A percentile compares a stretch with the other conserved stretches of the same genome.
These are phyloP conservation scores for Rambutsinella grinnellia DNA, from an alignment of 2,888 invertebrate genomes.

Conservation along the genomic window DNA sequence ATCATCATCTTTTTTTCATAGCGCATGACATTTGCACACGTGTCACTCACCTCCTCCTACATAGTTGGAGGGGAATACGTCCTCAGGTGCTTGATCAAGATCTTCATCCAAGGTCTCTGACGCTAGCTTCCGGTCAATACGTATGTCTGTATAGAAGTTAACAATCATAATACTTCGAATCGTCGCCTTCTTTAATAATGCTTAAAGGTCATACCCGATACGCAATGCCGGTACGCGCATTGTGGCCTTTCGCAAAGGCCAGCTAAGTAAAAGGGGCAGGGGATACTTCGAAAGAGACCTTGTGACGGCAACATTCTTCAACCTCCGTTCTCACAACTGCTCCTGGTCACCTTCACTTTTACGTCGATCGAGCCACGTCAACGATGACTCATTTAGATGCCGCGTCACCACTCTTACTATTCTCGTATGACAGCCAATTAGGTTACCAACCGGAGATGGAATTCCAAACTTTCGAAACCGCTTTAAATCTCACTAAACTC, in stretches of 20 bases:
- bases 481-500: too few relatives aligned
- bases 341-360: neutral
- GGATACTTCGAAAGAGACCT: constrained; percentile 87
- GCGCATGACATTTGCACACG: too few relatives aligned
- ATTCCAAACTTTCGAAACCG: too few relatives aligned
- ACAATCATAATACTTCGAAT: neutral
- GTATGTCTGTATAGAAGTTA: constrained; percentile 22
- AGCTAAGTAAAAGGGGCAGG: constrained; percentile 87
- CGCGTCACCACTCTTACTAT: too few relatives aligned
- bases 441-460: too few relatives aligned
- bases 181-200: neutral
- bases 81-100: neutral
- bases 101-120: constrained; percentile 17
- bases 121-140: constrained; percentile 37
- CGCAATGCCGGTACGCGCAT: constrained; percentile 82
- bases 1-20: too few relatives aligned
- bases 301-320: constrained; percentile 86
- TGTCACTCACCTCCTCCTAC: too few relatives aligned
- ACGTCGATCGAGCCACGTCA: too few relatives aligned
- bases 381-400: too few relatives aligned
- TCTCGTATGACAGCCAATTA: too few relatives aligned
- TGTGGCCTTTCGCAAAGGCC: constrained; percentile 88
- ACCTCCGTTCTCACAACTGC: neutral
- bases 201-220: constrained; percentile 26
- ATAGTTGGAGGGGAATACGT: neutral